Conservation (phyloP, 1,140 invertebrate genomes). For the Drosophila parabipectinata region DNA sequence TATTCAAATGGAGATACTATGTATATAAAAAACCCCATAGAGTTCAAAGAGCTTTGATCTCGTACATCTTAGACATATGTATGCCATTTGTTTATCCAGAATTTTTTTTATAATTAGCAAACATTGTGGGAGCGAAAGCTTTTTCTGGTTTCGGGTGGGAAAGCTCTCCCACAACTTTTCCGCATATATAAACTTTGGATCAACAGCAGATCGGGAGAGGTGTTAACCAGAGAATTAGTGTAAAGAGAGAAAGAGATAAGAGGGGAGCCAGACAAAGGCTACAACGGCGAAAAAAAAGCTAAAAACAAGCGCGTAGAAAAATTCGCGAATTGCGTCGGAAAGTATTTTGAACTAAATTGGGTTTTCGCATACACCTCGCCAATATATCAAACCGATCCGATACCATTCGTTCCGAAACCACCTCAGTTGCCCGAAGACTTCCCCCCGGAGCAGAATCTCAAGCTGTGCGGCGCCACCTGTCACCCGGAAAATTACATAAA, state of each 20-base stretch:
- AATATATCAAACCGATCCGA: conserved; percentile 22
- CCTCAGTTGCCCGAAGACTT: conserved; percentile 28
- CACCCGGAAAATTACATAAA: conserved; percentile 41
- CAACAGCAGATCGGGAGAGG: conserved; percentile 30
- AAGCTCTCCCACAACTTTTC: conserved; percentile 29
- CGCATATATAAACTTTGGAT: conserved; percentile 72
- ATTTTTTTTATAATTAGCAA: conserved; percentile 55
- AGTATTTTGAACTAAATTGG: conserved; percentile 18
- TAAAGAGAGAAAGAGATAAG: conserved; percentile 1
- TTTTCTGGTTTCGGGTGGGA: conserved; percentile 6
- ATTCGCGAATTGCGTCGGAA: conserved; percentile 38
- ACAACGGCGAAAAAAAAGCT: background rate
- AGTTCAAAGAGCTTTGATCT: conserved; percentile 9
- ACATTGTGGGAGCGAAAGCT: conserved; percentile 38
- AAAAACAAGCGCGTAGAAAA: conserved; percentile 33
- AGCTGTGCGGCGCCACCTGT: conserved; percentile 34
- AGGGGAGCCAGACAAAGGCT: conserved; percentile 4
- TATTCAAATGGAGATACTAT: background rate
- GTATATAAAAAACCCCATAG: background rate
- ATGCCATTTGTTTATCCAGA: conserved; percentile 46
- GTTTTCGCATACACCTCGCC: conserved; percentile 1
- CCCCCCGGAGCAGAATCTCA: conserved; percentile 29
- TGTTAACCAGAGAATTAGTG: conserved; percentile 24
- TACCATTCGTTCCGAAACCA: background rate
- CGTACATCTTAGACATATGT: background rate